Conservation (phyloP, 2,113 vertebrate species). For the Zosterops borbonicus region DNA sequence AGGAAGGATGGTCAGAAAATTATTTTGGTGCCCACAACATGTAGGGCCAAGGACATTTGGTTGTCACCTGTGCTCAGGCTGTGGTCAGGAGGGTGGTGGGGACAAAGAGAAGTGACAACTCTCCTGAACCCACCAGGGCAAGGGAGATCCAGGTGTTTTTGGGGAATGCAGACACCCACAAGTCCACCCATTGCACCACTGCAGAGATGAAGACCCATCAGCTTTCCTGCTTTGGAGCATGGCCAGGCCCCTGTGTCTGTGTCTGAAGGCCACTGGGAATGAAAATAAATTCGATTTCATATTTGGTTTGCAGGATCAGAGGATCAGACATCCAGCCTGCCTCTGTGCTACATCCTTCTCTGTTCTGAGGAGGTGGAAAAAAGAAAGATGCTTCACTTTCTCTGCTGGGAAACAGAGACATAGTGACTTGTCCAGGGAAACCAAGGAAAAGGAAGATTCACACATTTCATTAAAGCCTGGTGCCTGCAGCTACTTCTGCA, state of each 20-base stretch:
- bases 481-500: neutral
- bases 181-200: fast-evolving
- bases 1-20: neutral
- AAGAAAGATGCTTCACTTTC: neutral
- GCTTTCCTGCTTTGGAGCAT: neutral
- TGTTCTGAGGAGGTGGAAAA: neutral
- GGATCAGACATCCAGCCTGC: neutral
- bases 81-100: neutral
- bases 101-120: neutral
- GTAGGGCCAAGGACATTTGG: neutral
- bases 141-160: neutral
- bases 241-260: neutral
- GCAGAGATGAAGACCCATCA: too few relatives aligned
- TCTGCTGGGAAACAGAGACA: neutral
- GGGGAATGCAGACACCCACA: neutral
- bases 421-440: neutral
- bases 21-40: neutral
- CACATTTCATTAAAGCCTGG: neutral
- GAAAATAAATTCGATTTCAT: neutral
- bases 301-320: neutral
- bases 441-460: neutral
- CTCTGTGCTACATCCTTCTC: neutral
- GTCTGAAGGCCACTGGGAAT: neutral
- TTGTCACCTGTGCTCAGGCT: neutral
- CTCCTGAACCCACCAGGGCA: neutral